Evolutionary conservation across 2,113 vertebrate genomes (phyloP).

Genomic region (Phoenicopterus ruber): DNA sequence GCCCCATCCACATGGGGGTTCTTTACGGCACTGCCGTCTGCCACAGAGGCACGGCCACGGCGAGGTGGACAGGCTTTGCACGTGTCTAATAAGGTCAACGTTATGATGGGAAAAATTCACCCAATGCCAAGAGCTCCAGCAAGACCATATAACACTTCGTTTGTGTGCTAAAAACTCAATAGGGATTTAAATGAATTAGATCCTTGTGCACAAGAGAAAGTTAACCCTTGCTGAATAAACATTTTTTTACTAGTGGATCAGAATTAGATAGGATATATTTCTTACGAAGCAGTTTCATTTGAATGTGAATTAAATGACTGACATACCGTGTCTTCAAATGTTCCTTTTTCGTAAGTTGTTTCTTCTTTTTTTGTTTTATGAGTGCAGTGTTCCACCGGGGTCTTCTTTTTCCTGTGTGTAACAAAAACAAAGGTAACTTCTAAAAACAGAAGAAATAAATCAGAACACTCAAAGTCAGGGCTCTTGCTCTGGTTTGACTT

Average conservation of each 20-base stretch:
- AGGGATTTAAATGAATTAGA: slow-evolving; percentile 40
- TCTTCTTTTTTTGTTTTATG: neutral
- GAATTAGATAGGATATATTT: neutral
- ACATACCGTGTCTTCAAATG: neutral
- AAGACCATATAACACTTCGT: neutral
- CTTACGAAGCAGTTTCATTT: neutral
- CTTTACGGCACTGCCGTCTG: neutral
- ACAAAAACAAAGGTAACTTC: slow-evolving; percentile 3
- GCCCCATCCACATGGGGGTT: fast-evolving
- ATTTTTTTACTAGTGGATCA: neutral
- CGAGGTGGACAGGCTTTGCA: neutral
- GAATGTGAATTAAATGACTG: neutral
- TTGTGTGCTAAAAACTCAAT: neutral
- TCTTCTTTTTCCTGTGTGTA: neutral
- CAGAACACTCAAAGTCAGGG: neutral
- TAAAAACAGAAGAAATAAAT: slow-evolving; percentile 4
- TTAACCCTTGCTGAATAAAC: slow-evolving; percentile 14
- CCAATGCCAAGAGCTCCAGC: slow-evolving; percentile 11
- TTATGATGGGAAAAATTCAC: slow-evolving; percentile 16
- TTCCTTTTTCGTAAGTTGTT: neutral
- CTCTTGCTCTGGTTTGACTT: neutral
- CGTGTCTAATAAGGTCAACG: neutral
- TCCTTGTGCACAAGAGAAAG: neutral
- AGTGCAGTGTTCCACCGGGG: neutral
- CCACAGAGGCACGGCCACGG: neutral